Conservation (phyloP, 2,888 invertebrate genomes). For the Leucophenga montana region DNA sequence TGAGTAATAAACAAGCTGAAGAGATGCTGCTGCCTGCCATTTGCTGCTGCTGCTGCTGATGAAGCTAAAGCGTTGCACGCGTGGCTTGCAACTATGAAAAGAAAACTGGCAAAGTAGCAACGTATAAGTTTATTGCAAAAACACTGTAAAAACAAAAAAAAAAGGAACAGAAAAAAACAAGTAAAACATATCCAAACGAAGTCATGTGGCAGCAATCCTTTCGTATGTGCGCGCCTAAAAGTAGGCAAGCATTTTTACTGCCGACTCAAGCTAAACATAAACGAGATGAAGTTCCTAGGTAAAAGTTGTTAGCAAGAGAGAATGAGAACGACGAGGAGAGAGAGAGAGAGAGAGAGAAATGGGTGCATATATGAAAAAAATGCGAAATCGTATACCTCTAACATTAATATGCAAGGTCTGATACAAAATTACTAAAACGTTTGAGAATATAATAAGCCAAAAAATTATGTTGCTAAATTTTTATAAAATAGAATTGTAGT, state of each 20-base stretch:
- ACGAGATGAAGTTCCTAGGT: constrained; percentile 21
- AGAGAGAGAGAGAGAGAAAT: constrained; percentile 33
- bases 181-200: constrained; percentile 21
- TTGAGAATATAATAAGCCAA: too few relatives aligned
- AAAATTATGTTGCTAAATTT: too few relatives aligned
- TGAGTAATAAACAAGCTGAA: constrained; percentile 19
- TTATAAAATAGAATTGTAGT: too few relatives aligned
- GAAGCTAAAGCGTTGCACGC: constrained; percentile 20
- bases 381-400: neutral
- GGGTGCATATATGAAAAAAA: constrained; percentile 32
- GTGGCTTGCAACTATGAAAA: constrained; percentile 49
- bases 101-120: constrained; percentile 58
- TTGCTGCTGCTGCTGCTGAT: constrained; percentile 42
- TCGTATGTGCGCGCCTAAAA: constrained; percentile 9
- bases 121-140: constrained; percentile 36
- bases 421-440: too few relatives aligned
- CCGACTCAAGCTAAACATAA: too few relatives aligned
- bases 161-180: constrained; percentile 31
- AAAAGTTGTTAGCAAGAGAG: too few relatives aligned
- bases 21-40: constrained; percentile 26
- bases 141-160: constrained; percentile 24
- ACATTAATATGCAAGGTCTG: too few relatives aligned
- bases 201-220: neutral
- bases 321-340: constrained; percentile 12
- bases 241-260: constrained; percentile 7